A percentile compares a stretch with the other conserved stretches of the same genome.
Evolutionary conservation across 2,888 invertebrate species (phyloP).

Genomic region (Acanthosepion pharaonis): DNA sequence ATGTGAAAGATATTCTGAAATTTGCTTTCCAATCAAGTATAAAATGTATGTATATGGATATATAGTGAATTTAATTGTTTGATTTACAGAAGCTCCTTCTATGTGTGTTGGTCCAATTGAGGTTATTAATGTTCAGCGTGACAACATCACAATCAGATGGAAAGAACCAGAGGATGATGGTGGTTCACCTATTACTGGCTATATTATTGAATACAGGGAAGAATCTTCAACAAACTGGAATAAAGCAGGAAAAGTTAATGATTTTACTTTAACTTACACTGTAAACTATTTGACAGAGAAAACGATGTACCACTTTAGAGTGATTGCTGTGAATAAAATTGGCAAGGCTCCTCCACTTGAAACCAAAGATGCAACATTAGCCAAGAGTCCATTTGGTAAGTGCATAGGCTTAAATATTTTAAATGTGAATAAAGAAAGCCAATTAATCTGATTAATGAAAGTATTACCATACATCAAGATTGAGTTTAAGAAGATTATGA

Average conservation of each 20-base stretch:
- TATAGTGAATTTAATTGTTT: not conserved
- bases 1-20: not conserved
- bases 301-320: slow-evolving; percentile 84
- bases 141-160: slow-evolving; percentile 69
- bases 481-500: slow-evolving; percentile 14
- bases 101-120: slow-evolving; percentile 57
- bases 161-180: slow-evolving; percentile 73
- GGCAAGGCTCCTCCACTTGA: slow-evolving; percentile 84
- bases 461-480: not conserved
- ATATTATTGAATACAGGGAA: slow-evolving; percentile 73
- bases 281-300: slow-evolving; percentile 64
- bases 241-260: slow-evolving; percentile 54
- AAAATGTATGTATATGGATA: too few species aligned
- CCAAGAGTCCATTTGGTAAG: slow-evolving; percentile 68
- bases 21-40: not conserved
- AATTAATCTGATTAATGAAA: not conserved
- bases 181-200: slow-evolving; percentile 67
- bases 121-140: slow-evolving; percentile 61
- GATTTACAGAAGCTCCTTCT: slow-evolving; percentile 55
- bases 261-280: slow-evolving; percentile 56
- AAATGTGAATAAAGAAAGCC: not conserved
- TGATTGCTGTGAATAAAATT: slow-evolving; percentile 90
- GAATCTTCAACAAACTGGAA: slow-evolving; percentile 59
- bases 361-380: slow-evolving; percentile 59
- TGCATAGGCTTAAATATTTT: slow-evolving; percentile 16